Evolutionary conservation across 2,113 vertebrate genomes (phyloP).

Genomic region (Hirundichthys speculiger): DNA sequence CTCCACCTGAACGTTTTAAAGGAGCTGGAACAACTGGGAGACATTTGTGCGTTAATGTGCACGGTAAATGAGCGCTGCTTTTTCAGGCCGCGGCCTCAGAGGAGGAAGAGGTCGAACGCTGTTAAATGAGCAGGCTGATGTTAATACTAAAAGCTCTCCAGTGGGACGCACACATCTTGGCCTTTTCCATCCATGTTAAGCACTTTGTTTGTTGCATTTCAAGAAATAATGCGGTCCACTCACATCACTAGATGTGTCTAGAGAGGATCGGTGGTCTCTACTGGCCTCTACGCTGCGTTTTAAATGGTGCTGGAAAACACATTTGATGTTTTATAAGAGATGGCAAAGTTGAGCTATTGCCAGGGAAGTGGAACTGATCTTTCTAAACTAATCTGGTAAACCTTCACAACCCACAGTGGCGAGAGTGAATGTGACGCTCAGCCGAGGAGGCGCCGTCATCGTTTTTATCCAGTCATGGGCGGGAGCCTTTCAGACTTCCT

Average conservation of each 20-base stretch:
- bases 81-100: constrained; percentile 1
- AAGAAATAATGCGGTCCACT: constrained; percentile 18
- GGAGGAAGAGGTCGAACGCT: constrained; percentile 14
- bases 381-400: no score
- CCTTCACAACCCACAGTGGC: no score
- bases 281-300: constrained; percentile 4
- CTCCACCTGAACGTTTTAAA: no score
- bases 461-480: no score
- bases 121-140: constrained; percentile 34
- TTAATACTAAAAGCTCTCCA: constrained; percentile 37
- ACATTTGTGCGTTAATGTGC: background rate
- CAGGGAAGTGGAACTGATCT: no score
- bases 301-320: constrained; percentile 4
- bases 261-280: background rate
- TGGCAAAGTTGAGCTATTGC: background rate
- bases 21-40: no score
- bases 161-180: constrained; percentile 21
- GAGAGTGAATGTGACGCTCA: no score
- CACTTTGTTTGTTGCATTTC: constrained; percentile 23
- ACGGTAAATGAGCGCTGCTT: constrained; percentile 17
- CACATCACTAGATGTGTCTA: constrained; percentile 21
- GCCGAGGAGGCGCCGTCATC: no score
- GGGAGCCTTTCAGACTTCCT: no score
- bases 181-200: constrained; percentile 18
- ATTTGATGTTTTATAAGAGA: background rate